Percentiles rank a stretch among this genome's conserved stretches.
Conservation (phyloP, 2,888 invertebrate genomes). For the Tenodera sinensis region DNA sequence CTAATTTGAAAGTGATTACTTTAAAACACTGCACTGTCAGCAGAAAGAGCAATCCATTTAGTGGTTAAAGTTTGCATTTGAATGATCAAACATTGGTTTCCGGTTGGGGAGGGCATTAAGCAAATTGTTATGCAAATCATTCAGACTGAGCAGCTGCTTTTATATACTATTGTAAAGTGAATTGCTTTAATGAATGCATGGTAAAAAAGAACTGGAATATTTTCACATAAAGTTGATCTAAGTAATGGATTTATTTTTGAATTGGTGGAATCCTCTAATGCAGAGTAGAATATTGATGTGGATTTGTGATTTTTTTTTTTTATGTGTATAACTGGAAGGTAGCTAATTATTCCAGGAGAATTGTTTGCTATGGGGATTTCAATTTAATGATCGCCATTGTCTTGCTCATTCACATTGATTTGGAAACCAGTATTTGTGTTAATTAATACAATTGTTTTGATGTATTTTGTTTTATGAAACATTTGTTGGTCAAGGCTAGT, state of each 20-base stretch:
- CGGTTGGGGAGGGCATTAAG: slow-evolving; percentile 18
- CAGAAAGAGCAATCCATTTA: slow-evolving; percentile 19
- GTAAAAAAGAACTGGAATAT: background rate
- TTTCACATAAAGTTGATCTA: slow-evolving; percentile 17
- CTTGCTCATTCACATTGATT: slow-evolving; percentile 1
- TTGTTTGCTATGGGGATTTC: slow-evolving; percentile 22
- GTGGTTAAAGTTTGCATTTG: slow-evolving; percentile 17
- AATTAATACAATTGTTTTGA: slow-evolving; percentile 10
- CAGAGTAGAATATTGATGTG: slow-evolving; percentile 22
- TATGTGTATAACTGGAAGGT: slow-evolving; percentile 32
- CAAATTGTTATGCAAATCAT: slow-evolving; percentile 34
- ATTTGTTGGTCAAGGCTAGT: background rate
- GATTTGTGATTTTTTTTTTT: slow-evolving; percentile 29
- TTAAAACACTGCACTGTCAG: slow-evolving; percentile 16
- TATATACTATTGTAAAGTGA: slow-evolving; percentile 6
- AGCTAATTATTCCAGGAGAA: slow-evolving; percentile 22
- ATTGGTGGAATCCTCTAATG: background rate
- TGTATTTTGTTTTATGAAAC: slow-evolving; percentile 1
- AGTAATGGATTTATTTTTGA: slow-evolving; percentile 11
- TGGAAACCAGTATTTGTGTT: slow-evolving; percentile 4
- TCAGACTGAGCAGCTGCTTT: background rate
- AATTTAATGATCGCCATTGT: slow-evolving; percentile 24
- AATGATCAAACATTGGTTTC: slow-evolving; percentile 21
- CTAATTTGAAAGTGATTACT: slow-evolving; percentile 15
- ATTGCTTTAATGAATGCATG: slow-evolving; percentile 13